Evolutionary conservation across 2,888 invertebrate genomes (phyloP), one percentile per base, ranked within the genome.

Genomic region (Eilema sororculum): DNA sequence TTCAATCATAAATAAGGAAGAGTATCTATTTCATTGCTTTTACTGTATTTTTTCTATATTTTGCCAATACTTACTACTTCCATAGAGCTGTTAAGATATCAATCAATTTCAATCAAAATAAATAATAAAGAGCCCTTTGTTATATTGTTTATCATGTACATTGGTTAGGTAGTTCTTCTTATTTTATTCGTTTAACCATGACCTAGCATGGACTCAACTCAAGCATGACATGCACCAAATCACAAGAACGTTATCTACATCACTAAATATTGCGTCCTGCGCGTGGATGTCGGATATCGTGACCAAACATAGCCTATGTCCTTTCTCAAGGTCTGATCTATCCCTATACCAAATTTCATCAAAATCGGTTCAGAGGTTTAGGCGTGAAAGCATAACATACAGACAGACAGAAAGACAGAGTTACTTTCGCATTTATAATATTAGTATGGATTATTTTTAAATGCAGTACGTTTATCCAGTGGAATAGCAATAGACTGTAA

Each of bases 131-230:
- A 46, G 20, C 9, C n/a, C 52, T 52, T 52, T 52, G 52, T n/a
- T 9, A n/a, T 52, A 52, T n/a, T 52, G n/a, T 20, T 46, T 20
- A 41, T 46, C 46, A 46, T 16, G 41, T 16, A 12, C 16, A 16
- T 41, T 4, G 16, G 16, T 20, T 46, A 16, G 46, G 5, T 46
- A 46, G 20, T 46, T 20, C 46, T 20, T 46, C 9, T 8, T 9
- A 52, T 52, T 52, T 52, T 52, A 52, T 10, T 41, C 41, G 58
- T 28, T 2, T 37, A 62, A 37, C 66, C 70, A 70, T 70, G 70
- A 70, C 67, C 70, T 67, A 41, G 24, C 28, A 57, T 70, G 63
- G 62, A 70, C 61, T 66, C 66, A 62, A 70, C 57, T 70, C 66
- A 66, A 70, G 41, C 67, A 46, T 58, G n/a, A 63, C 66, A 69